Percentiles rank a stretch among this genome's conserved stretches.
These are phyloP conservation scores for Bhutanitis thaidina DNA, from an alignment of 2,888 invertebrate genomes.

Conservation along the genomic window DNA sequence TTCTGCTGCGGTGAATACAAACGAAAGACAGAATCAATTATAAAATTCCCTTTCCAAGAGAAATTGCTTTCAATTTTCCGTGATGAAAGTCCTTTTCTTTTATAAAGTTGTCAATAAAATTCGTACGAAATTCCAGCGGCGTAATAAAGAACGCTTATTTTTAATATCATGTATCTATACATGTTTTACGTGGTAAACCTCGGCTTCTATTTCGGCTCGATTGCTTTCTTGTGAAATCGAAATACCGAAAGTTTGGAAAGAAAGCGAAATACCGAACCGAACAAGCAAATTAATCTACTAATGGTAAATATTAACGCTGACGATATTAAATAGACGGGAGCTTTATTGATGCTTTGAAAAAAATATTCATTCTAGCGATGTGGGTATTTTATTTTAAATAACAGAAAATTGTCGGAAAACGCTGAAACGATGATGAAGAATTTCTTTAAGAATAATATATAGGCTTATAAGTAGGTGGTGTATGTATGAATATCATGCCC, in stretches of 20 bases:
- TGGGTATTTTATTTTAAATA: no score
- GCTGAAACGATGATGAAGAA: no score
- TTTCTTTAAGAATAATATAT: no score
- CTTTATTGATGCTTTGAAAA: no score
- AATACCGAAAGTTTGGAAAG: neutral
- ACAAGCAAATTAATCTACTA: no score
- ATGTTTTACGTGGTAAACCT: constrained; percentile 18
- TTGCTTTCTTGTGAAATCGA: constrained; percentile 20
- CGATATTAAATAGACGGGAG: no score
- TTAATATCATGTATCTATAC: constrained; percentile 28
- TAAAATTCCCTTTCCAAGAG: constrained; percentile 46
- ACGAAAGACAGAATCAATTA: constrained; percentile 57
- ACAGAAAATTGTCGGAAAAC: no score
- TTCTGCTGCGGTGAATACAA: constrained; percentile 38
- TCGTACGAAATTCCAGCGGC: constrained; percentile 43
- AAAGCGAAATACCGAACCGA: neutral
- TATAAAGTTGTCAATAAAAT: constrained; percentile 60
- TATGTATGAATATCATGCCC: no score
- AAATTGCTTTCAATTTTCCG: constrained; percentile 59
- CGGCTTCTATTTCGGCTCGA: constrained; percentile 16
- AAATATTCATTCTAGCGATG: no score
- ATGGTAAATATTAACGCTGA: no score
- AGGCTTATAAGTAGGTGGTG: no score
- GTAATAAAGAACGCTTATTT: constrained; percentile 38
- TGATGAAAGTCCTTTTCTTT: constrained; percentile 54